Conservation (phyloP, 2,797 vertebrate species). For the Acestrorhynchus altus region DNA sequence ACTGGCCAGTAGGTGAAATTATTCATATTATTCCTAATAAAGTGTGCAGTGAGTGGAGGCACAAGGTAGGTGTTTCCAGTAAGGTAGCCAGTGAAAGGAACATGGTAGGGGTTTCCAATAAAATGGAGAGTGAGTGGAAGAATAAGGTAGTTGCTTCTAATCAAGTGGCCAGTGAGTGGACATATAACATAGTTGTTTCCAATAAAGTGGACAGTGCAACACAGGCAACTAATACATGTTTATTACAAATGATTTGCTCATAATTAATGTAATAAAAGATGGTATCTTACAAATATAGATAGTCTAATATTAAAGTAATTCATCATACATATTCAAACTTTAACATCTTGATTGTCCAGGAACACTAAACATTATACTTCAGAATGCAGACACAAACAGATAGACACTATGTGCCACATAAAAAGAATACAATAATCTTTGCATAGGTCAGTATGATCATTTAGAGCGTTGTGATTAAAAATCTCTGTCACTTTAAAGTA, state of each 20-base stretch:
- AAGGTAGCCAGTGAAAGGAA: neutral
- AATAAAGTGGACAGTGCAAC: neutral
- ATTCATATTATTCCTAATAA: no score
- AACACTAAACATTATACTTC: neutral
- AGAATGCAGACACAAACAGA: slow-evolving; percentile 7
- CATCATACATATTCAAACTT: neutral
- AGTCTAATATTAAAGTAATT: slow-evolving; percentile 2
- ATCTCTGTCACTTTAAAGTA: neutral
- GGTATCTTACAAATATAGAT: slow-evolving; percentile 34
- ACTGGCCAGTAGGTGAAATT: no score
- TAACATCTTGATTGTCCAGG: slow-evolving; percentile 22
- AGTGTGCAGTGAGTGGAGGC: no score
- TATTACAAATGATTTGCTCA: slow-evolving; percentile 30
- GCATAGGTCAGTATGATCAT: slow-evolving; percentile 46
- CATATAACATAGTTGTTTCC: neutral
- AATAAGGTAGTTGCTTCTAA: no score
- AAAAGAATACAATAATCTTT: slow-evolving; percentile 36
- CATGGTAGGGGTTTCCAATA: neutral
- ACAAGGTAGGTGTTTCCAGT: neutral
- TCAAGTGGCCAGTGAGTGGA: neutral
- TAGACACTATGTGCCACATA: slow-evolving; percentile 32
- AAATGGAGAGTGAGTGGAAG: neutral
- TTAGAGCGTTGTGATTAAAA: slow-evolving; percentile 11
- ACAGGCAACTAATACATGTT: neutral
- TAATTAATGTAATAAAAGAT: slow-evolving; percentile 29